phyloP scores from a whole-genome alignment of 2,113 vertebrate genomes.

The Promerops cafer region DNA sequence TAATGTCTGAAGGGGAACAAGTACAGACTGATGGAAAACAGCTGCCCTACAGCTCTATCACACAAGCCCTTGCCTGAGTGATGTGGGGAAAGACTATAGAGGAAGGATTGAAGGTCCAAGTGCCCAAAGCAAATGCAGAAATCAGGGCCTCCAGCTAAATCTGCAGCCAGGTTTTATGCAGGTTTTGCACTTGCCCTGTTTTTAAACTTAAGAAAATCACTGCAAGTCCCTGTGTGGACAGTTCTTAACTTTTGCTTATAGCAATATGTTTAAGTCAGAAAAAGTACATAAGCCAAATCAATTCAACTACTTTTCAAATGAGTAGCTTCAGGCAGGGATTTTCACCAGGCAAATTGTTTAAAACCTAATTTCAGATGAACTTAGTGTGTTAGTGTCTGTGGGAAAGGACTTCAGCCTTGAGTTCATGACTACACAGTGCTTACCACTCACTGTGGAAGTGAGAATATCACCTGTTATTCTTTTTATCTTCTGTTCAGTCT shows the following conservation, averaged over 20 bases:
- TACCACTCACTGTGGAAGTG: background rate
- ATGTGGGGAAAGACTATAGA: background rate
- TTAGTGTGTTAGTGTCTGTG: background rate
- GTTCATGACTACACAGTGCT: background rate
- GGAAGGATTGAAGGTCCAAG: background rate
- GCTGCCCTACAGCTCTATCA: background rate
- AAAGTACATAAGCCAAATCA: background rate
- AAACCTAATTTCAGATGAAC: background rate
- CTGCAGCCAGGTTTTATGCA: background rate
- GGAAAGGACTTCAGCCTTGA: background rate
- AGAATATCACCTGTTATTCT: slow-evolving; percentile 74
- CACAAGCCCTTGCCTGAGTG: background rate
- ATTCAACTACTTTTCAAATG: background rate
- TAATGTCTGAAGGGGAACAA: background rate
- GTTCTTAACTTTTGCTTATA: background rate
- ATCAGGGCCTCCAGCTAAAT: background rate
- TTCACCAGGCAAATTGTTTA: background rate
- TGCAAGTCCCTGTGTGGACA: background rate
- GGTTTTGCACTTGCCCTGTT: background rate
- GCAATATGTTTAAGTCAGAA: background rate
- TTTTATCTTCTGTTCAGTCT: slow-evolving; percentile 74
- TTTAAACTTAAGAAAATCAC: background rate
- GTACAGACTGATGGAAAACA: background rate
- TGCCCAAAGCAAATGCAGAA: background rate
- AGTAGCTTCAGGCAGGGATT: background rate